Evolutionary conservation across 1,140 invertebrate genomes (phyloP), one percentile per base, ranked within the genome.

Genomic region (Drosophila trapezifrons): DNA sequence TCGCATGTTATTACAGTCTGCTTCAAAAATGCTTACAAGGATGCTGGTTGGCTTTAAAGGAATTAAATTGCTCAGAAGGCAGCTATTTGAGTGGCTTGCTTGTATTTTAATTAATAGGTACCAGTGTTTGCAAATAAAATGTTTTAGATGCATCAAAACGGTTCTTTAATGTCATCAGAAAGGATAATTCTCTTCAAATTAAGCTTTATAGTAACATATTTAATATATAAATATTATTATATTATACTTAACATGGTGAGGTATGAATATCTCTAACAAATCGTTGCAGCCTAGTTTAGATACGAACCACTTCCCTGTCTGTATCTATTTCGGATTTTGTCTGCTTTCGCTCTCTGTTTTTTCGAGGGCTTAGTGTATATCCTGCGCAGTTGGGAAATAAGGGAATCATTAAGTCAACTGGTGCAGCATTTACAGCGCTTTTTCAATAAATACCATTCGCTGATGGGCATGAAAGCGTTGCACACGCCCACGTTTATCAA

Each of bases 381-480:
- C 66, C 69, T 72, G 35, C 3, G 42, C 4, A 4, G 12, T 29
- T 13, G 22, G 9, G 4, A 18, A 15, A 38, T 38, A 15, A 20
- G 10, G 1, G 15, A 4, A 52, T 6, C 13, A 37, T 32, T 47
- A 25, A 27, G 25, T 17, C n/a, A 27, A 58, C 47, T n/a, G 43
- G 17, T 17, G 18, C 13, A 12, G n/a, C n/a, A n/a, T n/a, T n/a
- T n/a, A n/a, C n/a, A n/a, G n/a, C n/a, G n/a, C 17, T 25, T 25
- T 20, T 20, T 10, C 2, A 62, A 65, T 64, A 83, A 78, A 43
- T 87, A 89, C 83, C 72, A 63, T 29, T 87, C 83, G 4, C 43
- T 25, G 1, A 3, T 12, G 6, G 83, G 83, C 43, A 87, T 83
- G 20, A 52, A 77, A 4, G 37, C 10, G 17, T 89, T 82, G 54